Percentiles rank a stretch among this genome's conserved stretches.
phyloP scores from a whole-genome alignment of 2,888 invertebrate species.

The Cylindroiulus punctatus region DNA sequence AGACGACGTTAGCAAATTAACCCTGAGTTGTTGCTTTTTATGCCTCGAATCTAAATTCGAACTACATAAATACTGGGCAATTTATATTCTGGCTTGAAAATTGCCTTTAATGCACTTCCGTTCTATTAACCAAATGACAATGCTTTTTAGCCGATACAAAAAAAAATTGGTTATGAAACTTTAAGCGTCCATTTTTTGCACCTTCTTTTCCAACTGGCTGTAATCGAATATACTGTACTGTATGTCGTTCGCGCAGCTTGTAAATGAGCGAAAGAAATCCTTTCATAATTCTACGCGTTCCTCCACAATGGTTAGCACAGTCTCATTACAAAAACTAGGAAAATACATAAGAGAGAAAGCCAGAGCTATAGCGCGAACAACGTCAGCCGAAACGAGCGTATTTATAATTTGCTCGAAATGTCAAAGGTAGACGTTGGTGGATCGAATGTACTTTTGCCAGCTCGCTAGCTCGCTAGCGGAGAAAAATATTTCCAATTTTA shows the following conservation, averaged over 20 bases:
- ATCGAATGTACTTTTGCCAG: neutral
- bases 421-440: slow-evolving; percentile 17
- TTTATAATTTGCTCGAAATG: slow-evolving; percentile 32
- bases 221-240: neutral
- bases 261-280: neutral
- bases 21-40: too few relatives aligned
- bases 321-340: neutral
- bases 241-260: neutral
- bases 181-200: neutral
- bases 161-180: neutral
- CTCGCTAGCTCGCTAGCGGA: neutral
- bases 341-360: neutral
- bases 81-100: neutral
- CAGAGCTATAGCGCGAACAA: neutral
- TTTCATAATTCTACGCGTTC: neutral
- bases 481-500: neutral
- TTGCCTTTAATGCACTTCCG: neutral
- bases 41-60: neutral
- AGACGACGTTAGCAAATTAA: too few relatives aligned
- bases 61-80: neutral
- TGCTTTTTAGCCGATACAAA: neutral
- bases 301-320: neutral
- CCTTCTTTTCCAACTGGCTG: neutral
- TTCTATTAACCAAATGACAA: neutral
- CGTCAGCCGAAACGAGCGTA: slow-evolving; percentile 12